phyloP scores from a whole-genome alignment of 92 coral and sea anemone genomes.

The Nematostella vectensis region DNA sequence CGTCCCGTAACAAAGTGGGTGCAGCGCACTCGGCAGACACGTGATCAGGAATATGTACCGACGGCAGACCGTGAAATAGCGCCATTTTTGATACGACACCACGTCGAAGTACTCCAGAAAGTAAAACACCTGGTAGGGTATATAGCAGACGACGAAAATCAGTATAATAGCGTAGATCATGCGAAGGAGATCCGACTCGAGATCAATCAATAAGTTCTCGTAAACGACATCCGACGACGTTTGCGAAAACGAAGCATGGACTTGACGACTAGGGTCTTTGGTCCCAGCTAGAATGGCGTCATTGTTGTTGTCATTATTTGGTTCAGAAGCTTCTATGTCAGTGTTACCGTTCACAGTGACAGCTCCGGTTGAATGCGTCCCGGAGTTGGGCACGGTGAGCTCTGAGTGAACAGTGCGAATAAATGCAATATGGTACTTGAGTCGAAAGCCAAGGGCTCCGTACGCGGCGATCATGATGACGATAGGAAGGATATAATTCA shows the following conservation, averaged over 20 bases:
- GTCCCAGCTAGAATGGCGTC: no score
- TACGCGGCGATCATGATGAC: slow-evolving; percentile 35
- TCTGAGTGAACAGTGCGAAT: neutral
- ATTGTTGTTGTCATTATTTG: no score
- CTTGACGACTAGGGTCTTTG: no score
- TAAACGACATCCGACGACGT: slow-evolving; percentile 5
- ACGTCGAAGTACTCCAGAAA: slow-evolving; percentile 22
- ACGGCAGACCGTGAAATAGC: slow-evolving; percentile 7
- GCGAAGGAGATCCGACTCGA: slow-evolving; percentile 35
- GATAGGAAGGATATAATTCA: slow-evolving; percentile 37
- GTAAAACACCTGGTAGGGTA: slow-evolving; percentile 40
- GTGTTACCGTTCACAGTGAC: no score
- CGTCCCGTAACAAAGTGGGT: slow-evolving; percentile 54
- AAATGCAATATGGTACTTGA: slow-evolving; percentile 12
- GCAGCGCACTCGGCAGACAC: slow-evolving; percentile 44
- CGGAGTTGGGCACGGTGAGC: slow-evolving; percentile 3
- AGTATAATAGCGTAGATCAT: slow-evolving; percentile 36
- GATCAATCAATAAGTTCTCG: slow-evolving; percentile 9
- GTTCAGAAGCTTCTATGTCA: no score
- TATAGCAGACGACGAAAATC: slow-evolving; percentile 27
- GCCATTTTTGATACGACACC: slow-evolving; percentile 8
- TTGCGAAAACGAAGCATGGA: no score
- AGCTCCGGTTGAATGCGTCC: no score
- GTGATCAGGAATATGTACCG: slow-evolving; percentile 34
- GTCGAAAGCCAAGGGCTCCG: slow-evolving; percentile 35